phyloP scores from a whole-genome alignment of 1,140 invertebrate genomes.

The Polyergus mexicanus region DNA sequence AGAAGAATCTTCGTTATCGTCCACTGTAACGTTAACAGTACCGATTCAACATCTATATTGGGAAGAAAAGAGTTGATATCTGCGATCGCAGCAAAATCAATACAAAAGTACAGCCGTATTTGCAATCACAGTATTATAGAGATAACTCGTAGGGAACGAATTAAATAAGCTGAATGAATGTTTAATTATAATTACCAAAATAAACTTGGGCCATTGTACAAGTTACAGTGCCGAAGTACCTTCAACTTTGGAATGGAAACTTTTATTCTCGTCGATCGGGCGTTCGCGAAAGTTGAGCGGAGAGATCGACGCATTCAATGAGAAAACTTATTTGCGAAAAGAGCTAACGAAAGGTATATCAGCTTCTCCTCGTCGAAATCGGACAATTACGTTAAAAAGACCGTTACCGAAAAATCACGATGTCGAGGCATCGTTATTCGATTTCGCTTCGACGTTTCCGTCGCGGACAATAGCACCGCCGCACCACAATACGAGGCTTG shows the following conservation, averaged over 20 bases:
- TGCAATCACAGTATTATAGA: constrained; percentile 1
- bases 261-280: constrained; percentile 61
- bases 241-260: constrained; percentile 23
- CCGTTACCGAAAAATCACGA: constrained; percentile 68
- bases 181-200: constrained; percentile 53
- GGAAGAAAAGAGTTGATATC: background rate
- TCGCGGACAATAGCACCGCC: constrained; percentile 14
- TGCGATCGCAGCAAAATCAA: background rate
- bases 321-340: constrained; percentile 69
- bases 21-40: background rate
- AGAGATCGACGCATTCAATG: constrained; percentile 69
- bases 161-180: constrained; percentile 44
- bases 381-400: constrained; percentile 69
- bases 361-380: constrained; percentile 63
- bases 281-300: constrained; percentile 64
- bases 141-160: background rate
- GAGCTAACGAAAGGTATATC: constrained; percentile 69
- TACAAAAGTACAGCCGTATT: background rate
- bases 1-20: background rate
- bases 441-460: constrained; percentile 42
- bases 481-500: constrained; percentile 35
- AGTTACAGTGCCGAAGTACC: constrained; percentile 33
- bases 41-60: background rate
- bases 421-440: constrained; percentile 72
- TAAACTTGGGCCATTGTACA: constrained; percentile 44